Evolutionary conservation across 2,888 invertebrate genomes (phyloP), one percentile per base, ranked within the genome.

Genomic region (Tachina grossa): DNA sequence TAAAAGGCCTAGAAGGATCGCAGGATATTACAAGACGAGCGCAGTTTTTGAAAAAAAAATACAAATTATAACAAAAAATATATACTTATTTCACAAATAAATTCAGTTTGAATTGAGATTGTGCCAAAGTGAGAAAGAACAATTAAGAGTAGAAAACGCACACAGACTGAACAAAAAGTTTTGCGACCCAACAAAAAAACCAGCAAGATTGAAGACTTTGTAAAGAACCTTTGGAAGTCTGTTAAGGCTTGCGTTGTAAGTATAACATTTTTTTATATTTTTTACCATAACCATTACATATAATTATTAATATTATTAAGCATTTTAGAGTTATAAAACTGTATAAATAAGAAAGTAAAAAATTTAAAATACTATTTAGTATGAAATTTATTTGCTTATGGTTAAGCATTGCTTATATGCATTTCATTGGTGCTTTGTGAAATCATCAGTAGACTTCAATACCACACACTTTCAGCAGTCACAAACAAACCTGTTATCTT

Each of bases 221-320:
- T 92, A 90, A 93, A 91, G 90, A 92, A 93, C 89, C 88, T 93
- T 92, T 93, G 93, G 93, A 92, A 93, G 93, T 93, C 93, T 90
- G 91, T 93, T 90, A 93, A 93, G 92, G 93, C 93, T 93, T 93
- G 93, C 92, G 90, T 93, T 92, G 93, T 93, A 90, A 93, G 93
- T 93, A 91, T 86, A 31, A 61, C 61, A 11, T 49, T 65, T 14
- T 57, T 51, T 75, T 45, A 10, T 55, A 45, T 69, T 31, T 19
- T 55, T 65, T 51, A 49, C 31, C 22, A 63, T 74, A 82, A 47
- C 47, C 3, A 51, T 51, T 51, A 4, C 1, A n/a, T 11, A 51
- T 31, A 6, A 22, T 63, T 53, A 19, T 51, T 19, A 31, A 0
- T 31, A 31, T 43, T 61, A 16, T 43, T 16, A 61, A 61, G 43